phyloP scores from a whole-genome alignment of 23 tunicate genomes.

The Phallusia fumigata region DNA sequence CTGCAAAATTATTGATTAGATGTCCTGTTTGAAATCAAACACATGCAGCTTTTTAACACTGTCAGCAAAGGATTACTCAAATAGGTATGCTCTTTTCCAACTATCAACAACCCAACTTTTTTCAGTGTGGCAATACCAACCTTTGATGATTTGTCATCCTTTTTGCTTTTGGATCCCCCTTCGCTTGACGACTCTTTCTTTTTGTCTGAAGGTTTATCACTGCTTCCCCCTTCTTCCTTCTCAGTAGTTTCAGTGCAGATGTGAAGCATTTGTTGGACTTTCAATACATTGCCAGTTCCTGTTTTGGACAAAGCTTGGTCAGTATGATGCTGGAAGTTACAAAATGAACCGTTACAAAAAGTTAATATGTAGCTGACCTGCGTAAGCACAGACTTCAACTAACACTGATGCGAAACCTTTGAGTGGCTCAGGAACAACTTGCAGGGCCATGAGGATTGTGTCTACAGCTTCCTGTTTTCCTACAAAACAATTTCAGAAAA shows the following conservation, averaged over 20 bases:
- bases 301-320: background rate
- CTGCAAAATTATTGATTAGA: background rate
- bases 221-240: constrained; percentile 54
- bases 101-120: too few relatives aligned
- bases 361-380: constrained; percentile 56
- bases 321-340: background rate
- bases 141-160: constrained; percentile 69
- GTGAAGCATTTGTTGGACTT: constrained; percentile 93
- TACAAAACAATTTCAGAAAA: too few relatives aligned
- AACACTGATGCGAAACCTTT: constrained; percentile 84
- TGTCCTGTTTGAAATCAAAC: background rate
- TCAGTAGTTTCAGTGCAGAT: constrained; percentile 83
- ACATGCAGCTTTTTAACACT: too few relatives aligned
- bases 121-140: too few relatives aligned
- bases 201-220: constrained; percentile 25
- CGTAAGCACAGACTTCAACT: constrained; percentile 98
- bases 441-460: constrained; percentile 69
- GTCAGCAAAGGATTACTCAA: too few relatives aligned
- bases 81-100: too few relatives aligned
- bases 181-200: constrained; percentile 30
- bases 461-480: constrained; percentile 96
- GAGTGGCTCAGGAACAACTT: constrained; percentile 94
- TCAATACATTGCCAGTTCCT: constrained; percentile 97
- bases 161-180: constrained; percentile 41
- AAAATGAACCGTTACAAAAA: too few relatives aligned